Percentiles rank a stretch among this genome's conserved stretches.
Evolutionary conservation across 2,888 invertebrate genomes (phyloP).

Genomic region (Tenthredo scrophulariae): DNA sequence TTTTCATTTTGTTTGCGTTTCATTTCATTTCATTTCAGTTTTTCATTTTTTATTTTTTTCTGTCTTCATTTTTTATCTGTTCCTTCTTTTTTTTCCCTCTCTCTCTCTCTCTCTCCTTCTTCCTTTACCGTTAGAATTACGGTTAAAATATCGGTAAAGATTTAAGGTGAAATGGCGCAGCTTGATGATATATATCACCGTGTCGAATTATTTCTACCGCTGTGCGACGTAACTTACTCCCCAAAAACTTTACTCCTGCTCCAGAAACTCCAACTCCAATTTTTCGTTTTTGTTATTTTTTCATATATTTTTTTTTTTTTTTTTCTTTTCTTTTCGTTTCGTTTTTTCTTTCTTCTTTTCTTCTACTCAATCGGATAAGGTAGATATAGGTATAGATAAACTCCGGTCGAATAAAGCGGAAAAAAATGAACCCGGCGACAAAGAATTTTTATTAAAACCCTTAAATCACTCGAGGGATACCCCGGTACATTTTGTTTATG

Average conservation of each 20-base stretch:
- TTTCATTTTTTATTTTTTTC: not conserved
- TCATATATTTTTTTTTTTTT: conserved; percentile 14
- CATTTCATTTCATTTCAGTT: not conserved
- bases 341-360: not conserved
- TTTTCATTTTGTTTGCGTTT: not conserved
- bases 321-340: not conserved
- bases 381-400: not conserved
- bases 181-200: not conserved
- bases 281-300: not conserved
- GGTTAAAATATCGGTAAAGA: not conserved
- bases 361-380: not conserved
- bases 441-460: conserved; percentile 13
- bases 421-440: not conserved
- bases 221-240: conserved; percentile 8
- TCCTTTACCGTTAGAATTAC: not conserved
- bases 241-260: not conserved
- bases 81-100: no score
- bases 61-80: not conserved
- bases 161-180: not conserved
- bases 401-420: conserved; percentile 1
- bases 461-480: not conserved
- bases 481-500: not conserved
- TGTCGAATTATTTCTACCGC: conserved; percentile 9
- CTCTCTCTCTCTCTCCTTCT: no score
- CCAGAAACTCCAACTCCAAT: conserved; percentile 29